phyloP scores from a whole-genome alignment of 2,888 invertebrate species.

The Cetonia aurata region DNA sequence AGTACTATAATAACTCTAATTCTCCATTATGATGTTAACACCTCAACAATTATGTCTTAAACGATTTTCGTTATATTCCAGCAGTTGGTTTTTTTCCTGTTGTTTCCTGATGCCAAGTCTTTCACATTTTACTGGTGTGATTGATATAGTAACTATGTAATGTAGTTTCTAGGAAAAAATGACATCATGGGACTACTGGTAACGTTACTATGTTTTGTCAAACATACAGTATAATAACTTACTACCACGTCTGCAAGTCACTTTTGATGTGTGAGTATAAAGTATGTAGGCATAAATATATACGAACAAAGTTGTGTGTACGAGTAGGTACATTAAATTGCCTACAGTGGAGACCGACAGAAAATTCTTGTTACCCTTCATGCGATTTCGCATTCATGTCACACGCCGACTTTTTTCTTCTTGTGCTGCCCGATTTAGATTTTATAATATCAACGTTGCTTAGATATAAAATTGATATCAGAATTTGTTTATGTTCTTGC shows the following conservation, averaged over 20 bases:
- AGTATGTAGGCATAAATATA: neutral
- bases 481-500: constrained; percentile 33
- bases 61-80: too few relatives aligned
- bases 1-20: too few relatives aligned
- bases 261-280: neutral
- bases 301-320: neutral
- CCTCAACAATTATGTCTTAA: too few relatives aligned
- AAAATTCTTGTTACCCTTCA: constrained; percentile 42
- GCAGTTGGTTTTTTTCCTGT: too few relatives aligned
- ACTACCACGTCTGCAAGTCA: neutral
- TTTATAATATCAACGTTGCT: constrained; percentile 34
- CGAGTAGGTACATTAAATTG: constrained; percentile 34
- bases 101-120: too few relatives aligned
- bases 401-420: constrained; percentile 38
- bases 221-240: too few relatives aligned
- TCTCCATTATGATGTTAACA: too few relatives aligned
- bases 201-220: too few relatives aligned
- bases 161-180: too few relatives aligned
- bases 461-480: constrained; percentile 32
- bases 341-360: constrained; percentile 33
- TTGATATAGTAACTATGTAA: too few relatives aligned
- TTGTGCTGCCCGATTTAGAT: constrained; percentile 29
- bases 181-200: too few relatives aligned
- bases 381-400: constrained; percentile 40
- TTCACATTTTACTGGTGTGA: too few relatives aligned